Evolutionary conservation across 2,797 vertebrate species (phyloP).

Genomic region (Poeciliopsis turneri): DNA sequence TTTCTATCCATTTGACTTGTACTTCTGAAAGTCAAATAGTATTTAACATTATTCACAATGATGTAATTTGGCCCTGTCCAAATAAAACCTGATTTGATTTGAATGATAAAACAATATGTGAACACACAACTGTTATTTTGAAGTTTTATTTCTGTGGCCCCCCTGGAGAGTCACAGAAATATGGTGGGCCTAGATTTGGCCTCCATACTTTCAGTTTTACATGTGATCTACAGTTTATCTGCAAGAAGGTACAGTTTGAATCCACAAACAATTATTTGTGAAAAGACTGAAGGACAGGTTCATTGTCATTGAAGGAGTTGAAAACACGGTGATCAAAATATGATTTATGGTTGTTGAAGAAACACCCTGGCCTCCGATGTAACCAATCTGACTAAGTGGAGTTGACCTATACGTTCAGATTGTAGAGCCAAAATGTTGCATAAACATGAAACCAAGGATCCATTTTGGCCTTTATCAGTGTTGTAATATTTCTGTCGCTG

Average conservation of each 20-base stretch:
- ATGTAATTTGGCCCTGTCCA: too few relatives aligned
- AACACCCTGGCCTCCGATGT: conserved; percentile 16
- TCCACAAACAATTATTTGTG: conserved; percentile 15
- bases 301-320: background rate
- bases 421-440: background rate
- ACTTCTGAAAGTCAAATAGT: too few relatives aligned
- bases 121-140: too few relatives aligned
- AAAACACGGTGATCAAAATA: conserved; percentile 26
- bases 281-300: background rate
- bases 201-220: too few relatives aligned
- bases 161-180: too few relatives aligned
- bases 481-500: background rate
- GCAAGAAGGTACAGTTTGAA: background rate
- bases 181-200: too few relatives aligned
- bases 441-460: background rate
- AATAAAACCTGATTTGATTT: too few relatives aligned
- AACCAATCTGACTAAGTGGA: conserved; percentile 23
- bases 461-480: background rate
- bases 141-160: too few relatives aligned
- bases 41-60: too few relatives aligned
- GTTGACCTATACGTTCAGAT: conserved; percentile 25
- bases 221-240: conserved; percentile 7
- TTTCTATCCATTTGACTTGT: too few relatives aligned
- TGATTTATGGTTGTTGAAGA: conserved; percentile 33
- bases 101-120: too few relatives aligned